These are phyloP conservation scores for Ancistrus triradiatus DNA, from an alignment of 2,113 vertebrate genomes.

Conservation along the genomic window DNA sequence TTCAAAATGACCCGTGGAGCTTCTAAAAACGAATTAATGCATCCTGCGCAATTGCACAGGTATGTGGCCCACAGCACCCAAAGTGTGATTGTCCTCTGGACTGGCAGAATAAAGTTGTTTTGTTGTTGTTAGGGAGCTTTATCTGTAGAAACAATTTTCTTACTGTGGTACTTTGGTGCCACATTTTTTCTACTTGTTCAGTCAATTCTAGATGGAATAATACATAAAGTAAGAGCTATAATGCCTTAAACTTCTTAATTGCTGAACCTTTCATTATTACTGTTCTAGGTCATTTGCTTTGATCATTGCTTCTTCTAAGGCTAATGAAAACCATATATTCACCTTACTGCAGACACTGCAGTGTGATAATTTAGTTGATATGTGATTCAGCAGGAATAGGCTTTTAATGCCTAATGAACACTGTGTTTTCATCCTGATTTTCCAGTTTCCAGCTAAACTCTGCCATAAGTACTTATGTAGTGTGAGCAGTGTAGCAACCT, in stretches of 20 bases:
- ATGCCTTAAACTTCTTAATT: background rate
- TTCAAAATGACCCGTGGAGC: too few relatives aligned
- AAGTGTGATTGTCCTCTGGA: background rate
- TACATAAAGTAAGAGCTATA: background rate
- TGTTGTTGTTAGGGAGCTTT: background rate
- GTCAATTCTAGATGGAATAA: background rate
- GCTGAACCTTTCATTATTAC: background rate
- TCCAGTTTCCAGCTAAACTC: too few relatives aligned
- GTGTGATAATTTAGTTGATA: constrained; percentile 24
- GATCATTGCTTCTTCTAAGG: constrained; percentile 8
- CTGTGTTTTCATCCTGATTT: too few relatives aligned
- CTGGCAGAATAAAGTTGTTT: background rate
- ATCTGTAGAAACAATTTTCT: background rate
- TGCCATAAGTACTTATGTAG: too few relatives aligned
- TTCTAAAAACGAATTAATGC: too few relatives aligned
- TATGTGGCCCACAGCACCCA: too few relatives aligned
- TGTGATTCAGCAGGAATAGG: constrained; percentile 5
- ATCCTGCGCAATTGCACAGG: background rate
- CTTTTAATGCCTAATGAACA: too few relatives aligned
- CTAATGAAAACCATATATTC: constrained; percentile 35
- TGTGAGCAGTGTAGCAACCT: too few relatives aligned
- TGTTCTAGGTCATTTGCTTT: constrained; percentile 11
- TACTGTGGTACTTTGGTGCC: background rate
- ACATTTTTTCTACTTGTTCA: background rate
- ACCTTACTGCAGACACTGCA: constrained; percentile 31